Evolutionary conservation across 2,888 invertebrate genomes (phyloP), one percentile per base, ranked within the genome.

Genomic region (Formica aserva): DNA sequence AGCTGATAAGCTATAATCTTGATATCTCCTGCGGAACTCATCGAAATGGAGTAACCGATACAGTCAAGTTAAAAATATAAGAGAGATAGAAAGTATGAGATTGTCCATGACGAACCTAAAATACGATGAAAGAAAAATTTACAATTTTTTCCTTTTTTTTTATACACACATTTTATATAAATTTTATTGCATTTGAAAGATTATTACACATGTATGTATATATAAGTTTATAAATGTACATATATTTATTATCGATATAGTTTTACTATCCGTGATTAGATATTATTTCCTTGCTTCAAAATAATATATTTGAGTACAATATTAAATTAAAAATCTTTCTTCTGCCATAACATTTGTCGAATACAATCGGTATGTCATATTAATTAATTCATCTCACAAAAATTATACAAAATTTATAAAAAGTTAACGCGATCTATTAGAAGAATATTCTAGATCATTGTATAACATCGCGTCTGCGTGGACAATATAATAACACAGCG

Each of bases 1-100:
- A 78, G 78, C 78, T 72, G 60, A 78, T 78, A 78, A 78, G 78
- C 60, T 41, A 35, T 72, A 72, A 72, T 78, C 78, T 41, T 45
- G 45, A 60, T 72, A 60, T 72, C 57, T 72, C 45, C 35, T 15
- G 32, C 18, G 35, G 45, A 78, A 71, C 78, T 71, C 57, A 22
- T 78, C 66, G 52, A 76, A 55, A 77, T 32, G 26, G 26, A 67
- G 41, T n/a, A 15, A 13, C 8, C 11, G 38, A 62, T 26, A 71
- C 41, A 60, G 71, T 69, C 69, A 13, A 32, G 18, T 22, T 18
- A 8, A 22, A 45, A 29, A 71, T 41, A 78, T 57, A 32, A 41
- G 22, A 32, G 13, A 32, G 15, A 18, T 71, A 18, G 18, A 26
- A 13, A 45, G 3, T 32, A 71, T 22, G 13, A 57, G 13, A 45